Evolutionary conservation across 1,140 invertebrate species (phyloP), one percentile per base, ranked within the genome.

Genomic region (Cylas formicarius): DNA sequence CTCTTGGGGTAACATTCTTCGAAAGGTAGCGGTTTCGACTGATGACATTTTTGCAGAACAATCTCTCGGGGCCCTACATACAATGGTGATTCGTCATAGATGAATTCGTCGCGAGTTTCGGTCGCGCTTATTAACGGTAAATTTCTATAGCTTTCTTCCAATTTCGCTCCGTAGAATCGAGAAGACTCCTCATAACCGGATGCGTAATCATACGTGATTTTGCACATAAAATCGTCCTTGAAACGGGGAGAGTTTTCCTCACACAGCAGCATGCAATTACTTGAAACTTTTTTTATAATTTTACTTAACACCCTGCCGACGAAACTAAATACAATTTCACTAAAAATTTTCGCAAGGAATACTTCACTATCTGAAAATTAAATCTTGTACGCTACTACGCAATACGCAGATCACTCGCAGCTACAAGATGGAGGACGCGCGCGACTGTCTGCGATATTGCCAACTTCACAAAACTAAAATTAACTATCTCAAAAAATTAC

Each of bases 41-140:
- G 81, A 46, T 67, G 66, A 60, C 81, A 84, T 61, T 70, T 72
- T 53, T 71, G 65, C 31, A 83, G 61, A 37, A 82, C 73, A 56
- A 77, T 69, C 50, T 75, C 68, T 52, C 68, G 64, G 27, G 72
- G 70, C 35, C 61, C 60, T 21, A 44, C 24, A 34, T 37, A 37
- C 13, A 20, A 28, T 9, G 35, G 18, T 27, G 28, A n/a, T 4
- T 50, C 32, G 29, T 22, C 18, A 24, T 21, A 32, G 16, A 18
- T 16, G 22, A 21, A 18, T 17, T 29, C 19, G 19, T 33, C 23
- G 22, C 16, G n/a, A n/a, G n/a, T n/a, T n/a, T n/a, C n/a, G n/a
- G n/a, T n/a, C n/a, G n/a, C 18, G 9, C 13, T 32, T 33, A 18
- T 45, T 53, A 50, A 23, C 44, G 43, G 49, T 41, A 49, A 43